Base-by-base conservation (phyloP, 2,113 vertebrate genomes). In the Panthera leo region DNA sequence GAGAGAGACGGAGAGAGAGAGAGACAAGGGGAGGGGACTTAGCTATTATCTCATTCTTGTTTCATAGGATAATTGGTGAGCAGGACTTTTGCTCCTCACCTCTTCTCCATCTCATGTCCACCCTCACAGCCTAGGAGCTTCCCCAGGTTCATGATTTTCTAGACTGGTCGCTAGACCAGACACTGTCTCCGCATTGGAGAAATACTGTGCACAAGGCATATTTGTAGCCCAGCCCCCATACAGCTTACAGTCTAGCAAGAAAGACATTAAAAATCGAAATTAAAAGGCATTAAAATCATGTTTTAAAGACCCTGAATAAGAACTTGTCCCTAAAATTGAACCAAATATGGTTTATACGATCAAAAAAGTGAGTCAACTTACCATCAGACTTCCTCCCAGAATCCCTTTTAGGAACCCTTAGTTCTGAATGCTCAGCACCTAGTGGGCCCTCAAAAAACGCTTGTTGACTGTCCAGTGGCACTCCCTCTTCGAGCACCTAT, bases 181-280 rank as follows among this genome's bases (percentile, higher is more conserved):
- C 23, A 36, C 9, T 25, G 5, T 85, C 42, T 85, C 25, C 19
- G 16, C 39, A 31, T 0, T n/a, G 25, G 55, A 93, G 63, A 92
- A 13, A 76, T 9, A 89, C n/a, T 58, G 34, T 8, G 25, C 10
- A 36, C 45, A 39, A 16, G 12, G 27, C 23, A 4, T 31, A 9
- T 63, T 18, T 51, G 12, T 39, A 93, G 42, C 34, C 36, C 27
- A 31, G 58, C 19, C 19, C 11, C 31, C 25, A 13, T 19, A 31
- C 61, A 58, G 75, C 23, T 85, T n/a, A n/a, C 9, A 68, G 53
- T 53, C 34, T 45, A 31, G 27, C 7, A 61, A 53, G 13, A 58
- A 78, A 82, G 19, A 48, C 25, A 55, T 95, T 89, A 67, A 76
- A 89, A 67, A 78, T 93, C 75, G 68, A 93, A 88, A 83, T 58